A percentile compares a stretch with the other conserved stretches of the same genome.
phyloP scores from a whole-genome alignment of 2,797 vertebrate genomes.

The Urosaurus nigricauda region DNA sequence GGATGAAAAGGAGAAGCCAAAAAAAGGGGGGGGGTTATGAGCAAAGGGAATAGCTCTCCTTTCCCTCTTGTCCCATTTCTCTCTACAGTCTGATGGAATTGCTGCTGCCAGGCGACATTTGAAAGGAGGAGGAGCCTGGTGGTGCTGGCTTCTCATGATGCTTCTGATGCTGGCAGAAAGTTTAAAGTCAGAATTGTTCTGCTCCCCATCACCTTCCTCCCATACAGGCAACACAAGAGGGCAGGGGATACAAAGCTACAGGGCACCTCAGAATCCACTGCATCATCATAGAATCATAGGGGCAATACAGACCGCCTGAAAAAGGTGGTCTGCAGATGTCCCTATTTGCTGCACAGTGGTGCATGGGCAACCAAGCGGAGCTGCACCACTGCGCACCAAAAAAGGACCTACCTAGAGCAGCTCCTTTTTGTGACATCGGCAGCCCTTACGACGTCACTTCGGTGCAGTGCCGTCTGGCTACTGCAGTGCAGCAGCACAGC shows the following conservation, averaged over 20 bases:
- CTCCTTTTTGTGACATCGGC: too few relatives aligned
- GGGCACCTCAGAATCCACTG: neutral
- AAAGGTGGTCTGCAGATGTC: too few relatives aligned
- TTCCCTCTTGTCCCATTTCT: neutral
- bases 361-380: too few relatives aligned
- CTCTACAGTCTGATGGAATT: neutral
- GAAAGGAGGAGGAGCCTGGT: neutral
- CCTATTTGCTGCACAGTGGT: too few relatives aligned
- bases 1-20: neutral
- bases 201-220: neutral
- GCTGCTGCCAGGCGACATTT: neutral
- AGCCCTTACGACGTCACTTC: too few relatives aligned
- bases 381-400: too few relatives aligned
- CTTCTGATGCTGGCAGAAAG: neutral
- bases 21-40: neutral
- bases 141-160: neutral
- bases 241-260: neutral
- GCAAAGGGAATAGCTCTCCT: neutral
- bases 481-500: too few relatives aligned
- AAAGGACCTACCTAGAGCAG: too few relatives aligned
- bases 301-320: too few relatives aligned
- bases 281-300: too few relatives aligned
- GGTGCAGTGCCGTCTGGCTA: too few relatives aligned
- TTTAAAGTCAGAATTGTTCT: neutral
- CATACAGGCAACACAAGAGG: neutral